phyloP scores from a whole-genome alignment of 2,113 vertebrate species.

The Charina bottae region DNA sequence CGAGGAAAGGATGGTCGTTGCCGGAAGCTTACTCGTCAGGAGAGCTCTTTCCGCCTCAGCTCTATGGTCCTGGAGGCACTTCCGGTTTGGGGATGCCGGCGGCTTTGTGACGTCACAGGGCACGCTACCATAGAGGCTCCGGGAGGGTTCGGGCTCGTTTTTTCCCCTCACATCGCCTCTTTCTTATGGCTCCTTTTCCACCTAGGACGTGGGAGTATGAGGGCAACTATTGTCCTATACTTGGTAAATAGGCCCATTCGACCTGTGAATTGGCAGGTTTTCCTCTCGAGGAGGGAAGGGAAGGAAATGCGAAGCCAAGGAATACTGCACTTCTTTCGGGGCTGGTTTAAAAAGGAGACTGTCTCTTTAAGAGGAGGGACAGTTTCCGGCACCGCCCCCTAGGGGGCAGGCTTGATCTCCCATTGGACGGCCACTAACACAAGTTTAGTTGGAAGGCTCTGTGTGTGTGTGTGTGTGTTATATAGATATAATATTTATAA shows the following conservation, averaged over 20 bases:
- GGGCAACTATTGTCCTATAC: neutral
- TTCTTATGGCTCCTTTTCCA: neutral
- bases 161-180: fast-evolving
- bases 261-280: neutral
- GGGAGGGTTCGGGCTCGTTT: neutral
- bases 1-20: neutral
- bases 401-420: no score
- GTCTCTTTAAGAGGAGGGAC: neutral
- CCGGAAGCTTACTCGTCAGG: neutral
- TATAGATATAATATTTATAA: no score
- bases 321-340: neutral
- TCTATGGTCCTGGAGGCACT: neutral
- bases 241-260: neutral
- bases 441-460: no score
- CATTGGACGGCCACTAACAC: no score
- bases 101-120: neutral
- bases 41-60: no score
- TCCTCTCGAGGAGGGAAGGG: neutral
- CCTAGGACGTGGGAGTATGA: fast-evolving
- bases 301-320: neutral
- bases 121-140: neutral
- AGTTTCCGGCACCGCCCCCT: no score
- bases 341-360: neutral
- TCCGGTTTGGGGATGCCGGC: neutral
- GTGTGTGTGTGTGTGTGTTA: no score